phyloP scores from a whole-genome alignment of 2,888 invertebrate species.

The Prosopocoilus inquinatus region DNA sequence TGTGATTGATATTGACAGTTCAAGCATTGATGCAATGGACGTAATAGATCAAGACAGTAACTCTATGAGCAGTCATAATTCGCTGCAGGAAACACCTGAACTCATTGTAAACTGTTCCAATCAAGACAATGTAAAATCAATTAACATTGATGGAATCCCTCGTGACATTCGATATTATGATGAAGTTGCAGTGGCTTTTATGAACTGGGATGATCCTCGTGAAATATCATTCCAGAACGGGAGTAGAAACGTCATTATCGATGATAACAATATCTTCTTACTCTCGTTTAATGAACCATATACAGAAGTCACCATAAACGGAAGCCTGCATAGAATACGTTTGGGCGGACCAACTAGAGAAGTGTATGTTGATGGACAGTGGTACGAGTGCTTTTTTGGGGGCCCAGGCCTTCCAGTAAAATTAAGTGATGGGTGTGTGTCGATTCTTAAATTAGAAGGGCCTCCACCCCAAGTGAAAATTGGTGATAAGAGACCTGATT shows the following conservation, averaged over 20 bases:
- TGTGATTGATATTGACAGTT: constrained; percentile 11
- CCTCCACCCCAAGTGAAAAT: constrained; percentile 93
- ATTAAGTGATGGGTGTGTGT: constrained; percentile 69
- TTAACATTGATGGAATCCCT: constrained; percentile 77
- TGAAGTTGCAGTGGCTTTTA: constrained; percentile 78
- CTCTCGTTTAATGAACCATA: constrained; percentile 67
- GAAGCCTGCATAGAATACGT: constrained; percentile 72
- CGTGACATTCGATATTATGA: constrained; percentile 85
- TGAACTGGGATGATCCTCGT: constrained; percentile 82
- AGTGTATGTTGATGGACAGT: constrained; percentile 81
- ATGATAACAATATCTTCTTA: constrained; percentile 70
- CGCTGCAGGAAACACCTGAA: constrained; percentile 12
- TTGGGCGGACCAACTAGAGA: constrained; percentile 93
- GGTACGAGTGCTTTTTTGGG: constrained; percentile 91
- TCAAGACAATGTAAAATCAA: constrained; percentile 72
- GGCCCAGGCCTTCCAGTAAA: constrained; percentile 81
- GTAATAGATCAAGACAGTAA: constrained; percentile 15
- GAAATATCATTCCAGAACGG: constrained; percentile 86
- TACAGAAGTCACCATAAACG: constrained; percentile 71
- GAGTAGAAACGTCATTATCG: constrained; percentile 67
- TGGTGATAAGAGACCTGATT: constrained; percentile 75
- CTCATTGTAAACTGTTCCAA: constrained; percentile 56
- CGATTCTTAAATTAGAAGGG: constrained; percentile 80
- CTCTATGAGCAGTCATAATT: neutral
- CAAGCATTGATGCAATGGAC: constrained; percentile 1